Conservation (phyloP, 2,113 vertebrate genomes). For the Brevimyrus niger region DNA sequence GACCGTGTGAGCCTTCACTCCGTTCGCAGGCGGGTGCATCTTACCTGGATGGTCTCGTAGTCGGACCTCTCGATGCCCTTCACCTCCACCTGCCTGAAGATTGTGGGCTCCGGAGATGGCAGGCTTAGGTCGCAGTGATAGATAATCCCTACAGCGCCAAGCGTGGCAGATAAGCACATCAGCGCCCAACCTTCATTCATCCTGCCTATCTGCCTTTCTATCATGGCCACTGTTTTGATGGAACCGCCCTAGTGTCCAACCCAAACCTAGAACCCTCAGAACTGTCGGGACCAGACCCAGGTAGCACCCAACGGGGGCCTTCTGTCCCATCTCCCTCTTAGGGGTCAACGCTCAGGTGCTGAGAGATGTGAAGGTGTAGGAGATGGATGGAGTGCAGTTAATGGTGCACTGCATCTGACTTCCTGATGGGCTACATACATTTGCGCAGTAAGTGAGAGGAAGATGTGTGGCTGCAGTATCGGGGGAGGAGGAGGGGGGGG, state of each 20-base stretch:
- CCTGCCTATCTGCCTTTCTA: background rate
- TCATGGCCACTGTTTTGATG: background rate
- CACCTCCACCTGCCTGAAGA: conserved; percentile 61
- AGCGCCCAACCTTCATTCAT: background rate
- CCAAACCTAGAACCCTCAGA: background rate
- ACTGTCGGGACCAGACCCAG: background rate
- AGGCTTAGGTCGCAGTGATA: conserved; percentile 59
- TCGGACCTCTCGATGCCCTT: conserved; percentile 56
- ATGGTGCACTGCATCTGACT: background rate
- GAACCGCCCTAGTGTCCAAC: background rate
- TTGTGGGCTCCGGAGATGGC: conserved; percentile 44
- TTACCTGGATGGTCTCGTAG: conserved; percentile 59
- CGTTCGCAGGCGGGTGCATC: background rate
- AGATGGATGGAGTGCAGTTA: background rate
- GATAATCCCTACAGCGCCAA: conserved; percentile 52
- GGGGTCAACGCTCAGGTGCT: background rate
- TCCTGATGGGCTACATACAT: background rate
- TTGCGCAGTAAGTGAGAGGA: background rate
- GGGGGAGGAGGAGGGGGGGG: background rate
- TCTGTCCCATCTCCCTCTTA: background rate
- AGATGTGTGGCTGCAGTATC: background rate
- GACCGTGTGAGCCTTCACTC: background rate
- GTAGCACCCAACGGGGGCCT: background rate
- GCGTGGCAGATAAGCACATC: background rate
- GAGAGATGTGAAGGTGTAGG: background rate